phyloP scores from a whole-genome alignment of 2,113 vertebrate genomes.

The Aegypius monachus region DNA sequence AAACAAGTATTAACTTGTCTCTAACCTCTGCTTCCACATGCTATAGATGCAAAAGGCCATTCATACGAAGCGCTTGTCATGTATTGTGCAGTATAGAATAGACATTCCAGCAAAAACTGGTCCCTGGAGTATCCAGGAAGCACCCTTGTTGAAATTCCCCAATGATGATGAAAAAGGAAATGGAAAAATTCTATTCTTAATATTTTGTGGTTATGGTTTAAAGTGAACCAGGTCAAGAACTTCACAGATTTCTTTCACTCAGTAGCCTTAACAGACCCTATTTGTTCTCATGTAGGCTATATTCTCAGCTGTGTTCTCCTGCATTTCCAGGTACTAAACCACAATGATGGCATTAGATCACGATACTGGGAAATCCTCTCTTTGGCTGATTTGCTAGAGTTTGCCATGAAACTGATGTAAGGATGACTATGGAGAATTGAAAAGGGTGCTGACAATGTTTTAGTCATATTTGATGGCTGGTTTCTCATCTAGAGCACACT shows the following conservation, averaged over 20 bases:
- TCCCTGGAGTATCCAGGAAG: not conserved
- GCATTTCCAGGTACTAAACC: not conserved
- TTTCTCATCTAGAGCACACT: not conserved
- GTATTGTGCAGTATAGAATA: not conserved
- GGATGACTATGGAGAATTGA: not conserved
- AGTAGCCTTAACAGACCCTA: not conserved
- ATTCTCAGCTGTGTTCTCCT: not conserved
- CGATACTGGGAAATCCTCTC: not conserved
- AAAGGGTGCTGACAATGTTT: not conserved
- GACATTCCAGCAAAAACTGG: not conserved
- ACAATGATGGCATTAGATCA: not conserved
- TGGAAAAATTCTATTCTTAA: not conserved
- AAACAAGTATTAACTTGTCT: constrained; percentile 14
- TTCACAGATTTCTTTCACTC: not conserved
- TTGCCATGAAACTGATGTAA: not conserved
- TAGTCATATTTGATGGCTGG: not conserved
- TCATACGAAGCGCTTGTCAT: not conserved
- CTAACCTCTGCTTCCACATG: not conserved
- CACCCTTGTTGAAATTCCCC: not conserved
- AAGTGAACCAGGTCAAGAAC: not conserved
- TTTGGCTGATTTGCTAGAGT: not conserved
- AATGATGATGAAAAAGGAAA: not conserved
- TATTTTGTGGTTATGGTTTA: not conserved
- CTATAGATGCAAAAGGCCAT: not conserved
- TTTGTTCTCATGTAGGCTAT: not conserved